A percentile compares a stretch with the other conserved stretches of the same genome.
These are phyloP conservation scores for Oryzias javanicus DNA, from an alignment of 2,113 vertebrate genomes.

Conservation along the genomic window DNA sequence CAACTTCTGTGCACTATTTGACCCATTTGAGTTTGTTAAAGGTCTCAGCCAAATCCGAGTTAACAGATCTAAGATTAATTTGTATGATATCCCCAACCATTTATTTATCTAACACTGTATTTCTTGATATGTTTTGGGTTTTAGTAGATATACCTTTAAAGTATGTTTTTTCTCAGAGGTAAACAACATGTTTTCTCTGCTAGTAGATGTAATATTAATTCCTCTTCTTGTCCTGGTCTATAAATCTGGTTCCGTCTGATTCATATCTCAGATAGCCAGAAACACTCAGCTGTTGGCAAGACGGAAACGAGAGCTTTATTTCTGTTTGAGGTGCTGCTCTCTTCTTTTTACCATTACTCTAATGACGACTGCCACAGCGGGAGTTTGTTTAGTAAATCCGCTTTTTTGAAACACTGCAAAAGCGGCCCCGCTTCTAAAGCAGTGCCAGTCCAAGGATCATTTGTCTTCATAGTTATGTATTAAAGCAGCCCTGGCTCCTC, in stretches of 20 bases:
- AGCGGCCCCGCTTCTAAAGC: constrained; percentile 42
- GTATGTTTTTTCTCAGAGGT: constrained; percentile 29
- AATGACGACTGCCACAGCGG: constrained; percentile 41
- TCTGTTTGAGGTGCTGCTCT: constrained; percentile 49
- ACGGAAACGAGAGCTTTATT: constrained; percentile 32
- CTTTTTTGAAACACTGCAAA: constrained; percentile 47
- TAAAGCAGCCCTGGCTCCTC: constrained; percentile 26
- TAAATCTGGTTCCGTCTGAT: constrained; percentile 52
- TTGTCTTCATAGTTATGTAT: constrained; percentile 43
- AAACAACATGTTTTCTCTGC: constrained; percentile 33
- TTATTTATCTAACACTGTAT: too few relatives aligned
- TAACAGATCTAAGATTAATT: too few relatives aligned
- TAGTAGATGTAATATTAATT: constrained; percentile 66
- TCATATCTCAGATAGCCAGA: constrained; percentile 41
- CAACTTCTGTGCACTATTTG: too few relatives aligned
- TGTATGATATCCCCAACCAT: too few relatives aligned
- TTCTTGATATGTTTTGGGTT: constrained; percentile 12
- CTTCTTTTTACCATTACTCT: constrained; percentile 61
- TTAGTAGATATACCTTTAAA: constrained; percentile 30
- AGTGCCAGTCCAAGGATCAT: constrained; percentile 32
- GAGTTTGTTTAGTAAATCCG: constrained; percentile 45
- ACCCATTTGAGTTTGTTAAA: too few relatives aligned
- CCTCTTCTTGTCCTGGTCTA: constrained; percentile 28
- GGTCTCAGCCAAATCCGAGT: too few relatives aligned
- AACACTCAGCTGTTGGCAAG: constrained; percentile 28